Evolutionary conservation across 2,113 vertebrate genomes (phyloP).

Genomic region (Phyllostomus hastatus): DNA sequence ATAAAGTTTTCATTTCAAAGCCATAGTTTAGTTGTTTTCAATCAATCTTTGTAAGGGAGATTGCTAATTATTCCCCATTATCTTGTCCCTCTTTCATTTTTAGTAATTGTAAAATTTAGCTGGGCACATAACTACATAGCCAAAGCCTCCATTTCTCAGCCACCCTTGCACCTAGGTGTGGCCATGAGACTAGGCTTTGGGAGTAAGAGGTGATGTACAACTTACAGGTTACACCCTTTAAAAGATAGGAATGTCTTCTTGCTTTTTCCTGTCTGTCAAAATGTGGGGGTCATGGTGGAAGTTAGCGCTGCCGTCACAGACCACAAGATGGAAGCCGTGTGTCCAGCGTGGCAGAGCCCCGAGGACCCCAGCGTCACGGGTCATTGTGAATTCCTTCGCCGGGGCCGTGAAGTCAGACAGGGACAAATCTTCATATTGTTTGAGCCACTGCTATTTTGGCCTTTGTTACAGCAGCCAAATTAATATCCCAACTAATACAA

Average conservation of each 20-base stretch:
- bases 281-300: not conserved
- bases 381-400: not conserved
- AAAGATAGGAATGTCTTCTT: not conserved
- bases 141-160: not conserved
- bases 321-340: not conserved
- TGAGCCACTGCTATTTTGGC: not conserved
- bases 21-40: not conserved
- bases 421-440: not conserved
- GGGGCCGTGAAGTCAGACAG: not conserved
- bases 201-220: not conserved
- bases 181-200: not conserved
- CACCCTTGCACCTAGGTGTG: not conserved
- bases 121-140: not conserved
- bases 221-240: not conserved
- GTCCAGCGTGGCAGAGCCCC: not conserved
- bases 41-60: not conserved
- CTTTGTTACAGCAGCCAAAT: not conserved
- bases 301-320: not conserved
- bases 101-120: constrained; percentile 2
- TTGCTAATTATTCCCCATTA: not conserved
- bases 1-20: not conserved
- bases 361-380: not conserved
- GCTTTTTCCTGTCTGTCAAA: not conserved
- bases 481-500: not conserved
- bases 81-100: not conserved